Percentiles rank a stretch among this genome's conserved stretches.
Evolutionary conservation across 2,888 invertebrate genomes (phyloP).

Genomic region (Acanthosepion pharaonis): DNA sequence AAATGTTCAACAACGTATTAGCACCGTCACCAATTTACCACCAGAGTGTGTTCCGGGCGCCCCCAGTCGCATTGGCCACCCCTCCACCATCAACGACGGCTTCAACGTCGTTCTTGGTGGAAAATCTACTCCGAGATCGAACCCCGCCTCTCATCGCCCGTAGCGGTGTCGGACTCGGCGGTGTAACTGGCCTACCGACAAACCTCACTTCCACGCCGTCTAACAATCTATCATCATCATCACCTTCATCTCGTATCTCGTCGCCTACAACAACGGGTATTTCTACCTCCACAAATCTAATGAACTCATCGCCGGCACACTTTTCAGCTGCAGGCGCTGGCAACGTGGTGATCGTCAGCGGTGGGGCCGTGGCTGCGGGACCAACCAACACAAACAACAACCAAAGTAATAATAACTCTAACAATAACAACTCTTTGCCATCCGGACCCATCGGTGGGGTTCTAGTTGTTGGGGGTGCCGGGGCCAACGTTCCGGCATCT

Average conservation of each 20-base stretch:
- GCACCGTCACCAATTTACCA: slow-evolving; percentile 68
- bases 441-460: not conserved
- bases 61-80: slow-evolving; percentile 59
- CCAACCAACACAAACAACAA: not conserved
- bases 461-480: slow-evolving; percentile 1
- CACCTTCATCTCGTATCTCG: not conserved
- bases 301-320: slow-evolving; percentile 49
- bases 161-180: slow-evolving; percentile 51
- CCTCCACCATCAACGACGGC: slow-evolving; percentile 53
- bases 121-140: slow-evolving; percentile 68
- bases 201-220: not conserved
- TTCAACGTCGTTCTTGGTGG: slow-evolving; percentile 68
- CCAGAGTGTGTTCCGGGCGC: slow-evolving; percentile 67
- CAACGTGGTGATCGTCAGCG: slow-evolving; percentile 46
- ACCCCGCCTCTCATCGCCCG: slow-evolving; percentile 58
- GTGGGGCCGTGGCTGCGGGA: slow-evolving; percentile 44
- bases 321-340: slow-evolving; percentile 50
- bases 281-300: slow-evolving; percentile 36
- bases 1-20: slow-evolving; percentile 69
- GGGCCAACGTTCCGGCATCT: slow-evolving; percentile 6
- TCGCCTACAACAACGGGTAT: slow-evolving; percentile 36
- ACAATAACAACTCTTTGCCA: slow-evolving; percentile 16
- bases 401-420: not conserved
- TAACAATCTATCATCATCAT: not conserved
- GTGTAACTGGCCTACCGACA: slow-evolving; percentile 40